phyloP scores from a whole-genome alignment of 1,140 invertebrate genomes.

The Drosophila baimaii region DNA sequence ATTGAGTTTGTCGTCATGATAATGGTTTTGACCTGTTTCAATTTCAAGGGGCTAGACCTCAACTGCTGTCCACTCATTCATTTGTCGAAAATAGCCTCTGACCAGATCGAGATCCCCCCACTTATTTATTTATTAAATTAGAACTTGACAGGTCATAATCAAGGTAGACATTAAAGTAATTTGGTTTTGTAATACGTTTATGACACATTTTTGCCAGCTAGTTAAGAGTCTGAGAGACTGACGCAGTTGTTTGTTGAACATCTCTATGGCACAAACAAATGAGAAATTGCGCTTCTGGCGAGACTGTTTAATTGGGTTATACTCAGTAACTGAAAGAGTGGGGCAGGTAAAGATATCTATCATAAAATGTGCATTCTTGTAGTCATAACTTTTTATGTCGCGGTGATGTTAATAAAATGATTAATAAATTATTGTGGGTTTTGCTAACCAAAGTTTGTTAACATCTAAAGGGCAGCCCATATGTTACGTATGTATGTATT shows the following conservation, averaged over 20 bases:
- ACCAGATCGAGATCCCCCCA: not conserved
- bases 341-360: too few species aligned
- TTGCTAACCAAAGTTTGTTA: not conserved
- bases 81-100: conserved; percentile 29
- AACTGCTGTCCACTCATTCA: conserved; percentile 20
- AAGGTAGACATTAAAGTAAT: conserved; percentile 1
- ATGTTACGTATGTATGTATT: too few species aligned
- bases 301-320: not conserved
- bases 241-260: conserved; percentile 21
- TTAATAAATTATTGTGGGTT: not conserved
- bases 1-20: not conserved
- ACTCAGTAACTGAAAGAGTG: too few species aligned
- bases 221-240: conserved; percentile 4
- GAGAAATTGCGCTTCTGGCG: not conserved
- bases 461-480: too few species aligned
- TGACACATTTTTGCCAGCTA: conserved; percentile 32
- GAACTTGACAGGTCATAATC: conserved; percentile 19
- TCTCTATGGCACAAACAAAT: not conserved
- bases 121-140: conserved; percentile 19
- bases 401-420: too few species aligned
- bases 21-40: conserved; percentile 5
- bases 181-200: conserved; percentile 21
- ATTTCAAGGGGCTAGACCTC: not conserved
- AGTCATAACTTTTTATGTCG: too few species aligned
- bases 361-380: too few species aligned